Evolutionary conservation across 2,888 invertebrate genomes (phyloP).

Genomic region (Sarcophaga variegata): DNA sequence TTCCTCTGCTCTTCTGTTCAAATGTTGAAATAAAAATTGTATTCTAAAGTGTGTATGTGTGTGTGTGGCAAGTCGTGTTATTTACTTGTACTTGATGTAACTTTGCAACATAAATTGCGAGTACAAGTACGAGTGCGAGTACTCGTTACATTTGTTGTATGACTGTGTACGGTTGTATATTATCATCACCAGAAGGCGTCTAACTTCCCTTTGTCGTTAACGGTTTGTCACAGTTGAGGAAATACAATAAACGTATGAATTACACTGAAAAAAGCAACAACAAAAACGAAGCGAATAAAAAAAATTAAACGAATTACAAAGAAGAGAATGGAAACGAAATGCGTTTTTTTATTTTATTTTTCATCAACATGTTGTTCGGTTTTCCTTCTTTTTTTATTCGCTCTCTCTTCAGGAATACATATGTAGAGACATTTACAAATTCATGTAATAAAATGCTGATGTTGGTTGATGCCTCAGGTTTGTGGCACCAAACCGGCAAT

Average conservation of each 20-base stretch:
- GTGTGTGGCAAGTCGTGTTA: neutral
- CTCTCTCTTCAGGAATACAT: neutral
- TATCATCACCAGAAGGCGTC: slow-evolving; percentile 69
- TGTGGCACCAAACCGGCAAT: slow-evolving; percentile 46
- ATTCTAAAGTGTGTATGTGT: neutral
- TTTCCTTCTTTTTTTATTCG: neutral
- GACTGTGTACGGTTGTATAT: slow-evolving; percentile 22
- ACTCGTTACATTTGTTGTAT: slow-evolving; percentile 7
- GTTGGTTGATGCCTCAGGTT: slow-evolving; percentile 29
- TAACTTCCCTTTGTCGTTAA: slow-evolving; percentile 70
- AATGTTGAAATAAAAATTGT: too few relatives aligned
- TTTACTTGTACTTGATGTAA: neutral
- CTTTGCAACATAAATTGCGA: neutral
- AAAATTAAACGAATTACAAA: slow-evolving; percentile 7
- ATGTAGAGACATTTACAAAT: slow-evolving; percentile 32
- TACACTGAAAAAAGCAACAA: neutral
- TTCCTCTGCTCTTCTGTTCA: neutral
- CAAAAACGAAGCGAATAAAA: slow-evolving; percentile 19
- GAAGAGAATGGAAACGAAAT: slow-evolving; percentile 11
- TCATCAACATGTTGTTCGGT: slow-evolving; percentile 19
- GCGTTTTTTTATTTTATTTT: neutral
- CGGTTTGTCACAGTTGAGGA: slow-evolving; percentile 69
- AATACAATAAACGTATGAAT: slow-evolving; percentile 65
- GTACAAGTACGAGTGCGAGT: neutral
- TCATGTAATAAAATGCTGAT: slow-evolving; percentile 36